phyloP scores from a whole-genome alignment of 2,797 vertebrate species.

The Sarcophilus harrisii region DNA sequence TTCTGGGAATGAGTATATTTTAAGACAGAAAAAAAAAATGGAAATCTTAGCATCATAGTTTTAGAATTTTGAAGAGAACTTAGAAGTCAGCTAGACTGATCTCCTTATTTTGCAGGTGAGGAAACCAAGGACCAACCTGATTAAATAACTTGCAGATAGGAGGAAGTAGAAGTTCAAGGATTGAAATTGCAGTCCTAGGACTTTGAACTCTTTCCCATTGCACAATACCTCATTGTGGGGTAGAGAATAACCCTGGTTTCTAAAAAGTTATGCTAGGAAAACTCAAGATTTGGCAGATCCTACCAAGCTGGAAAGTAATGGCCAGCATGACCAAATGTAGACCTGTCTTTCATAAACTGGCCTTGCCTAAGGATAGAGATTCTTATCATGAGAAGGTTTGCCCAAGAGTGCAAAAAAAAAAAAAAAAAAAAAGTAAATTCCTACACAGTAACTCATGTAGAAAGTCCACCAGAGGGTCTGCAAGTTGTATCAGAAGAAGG shows the following conservation, averaged over 20 bases:
- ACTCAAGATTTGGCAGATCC: not conserved
- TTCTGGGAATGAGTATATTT: not conserved
- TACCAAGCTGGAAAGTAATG: not conserved
- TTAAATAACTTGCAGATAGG: not conserved
- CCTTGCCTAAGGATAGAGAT: not conserved
- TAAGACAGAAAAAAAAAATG: not conserved
- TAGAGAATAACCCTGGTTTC: not conserved
- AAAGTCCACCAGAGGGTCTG: not conserved
- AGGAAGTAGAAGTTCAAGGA: not conserved
- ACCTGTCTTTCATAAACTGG: not conserved
- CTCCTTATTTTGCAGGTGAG: not conserved
- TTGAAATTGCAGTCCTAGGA: not conserved
- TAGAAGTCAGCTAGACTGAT: not conserved
- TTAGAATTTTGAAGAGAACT: not conserved
- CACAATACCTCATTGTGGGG: not conserved
- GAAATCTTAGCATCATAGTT: not conserved
- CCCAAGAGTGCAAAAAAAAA: not conserved
- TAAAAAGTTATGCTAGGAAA: not conserved
- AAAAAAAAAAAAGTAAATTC: not conserved
- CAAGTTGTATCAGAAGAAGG: not conserved
- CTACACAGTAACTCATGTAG: not conserved
- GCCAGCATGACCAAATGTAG: not conserved
- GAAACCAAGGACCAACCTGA: not conserved
- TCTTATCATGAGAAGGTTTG: not conserved
- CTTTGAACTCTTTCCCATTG: not conserved